Evolutionary conservation across 37 sponge, comb jelly and placozoan species (phyloP).

Genomic region (Chondrosia reniformis): DNA sequence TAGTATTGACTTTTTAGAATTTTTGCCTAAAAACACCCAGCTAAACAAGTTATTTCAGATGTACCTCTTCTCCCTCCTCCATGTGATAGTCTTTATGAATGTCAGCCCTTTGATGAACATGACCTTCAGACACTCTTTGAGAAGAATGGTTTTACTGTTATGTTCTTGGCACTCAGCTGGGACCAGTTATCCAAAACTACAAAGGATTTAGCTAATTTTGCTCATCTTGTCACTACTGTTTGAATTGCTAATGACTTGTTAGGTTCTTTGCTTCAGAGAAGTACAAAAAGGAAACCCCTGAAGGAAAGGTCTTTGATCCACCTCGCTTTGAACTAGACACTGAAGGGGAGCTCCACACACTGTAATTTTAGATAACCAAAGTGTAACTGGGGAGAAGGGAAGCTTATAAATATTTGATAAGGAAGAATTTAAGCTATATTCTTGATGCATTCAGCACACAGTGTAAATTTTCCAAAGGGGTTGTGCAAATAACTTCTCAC

Average conservation of each 20-base stretch:
- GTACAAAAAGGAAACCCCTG: constrained; percentile 77
- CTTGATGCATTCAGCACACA: too few species aligned
- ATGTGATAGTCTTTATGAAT: too few species aligned
- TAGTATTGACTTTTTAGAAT: too few species aligned
- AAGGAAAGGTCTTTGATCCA: constrained; percentile 67
- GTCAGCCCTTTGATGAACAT: too few species aligned
- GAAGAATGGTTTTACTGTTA: constrained; percentile 92
- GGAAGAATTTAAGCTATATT: constrained; percentile 81
- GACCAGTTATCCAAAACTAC: constrained; percentile 81
- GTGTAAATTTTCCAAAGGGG: too few species aligned
- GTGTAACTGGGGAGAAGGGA: constrained; percentile 41
- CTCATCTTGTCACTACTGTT: too few species aligned
- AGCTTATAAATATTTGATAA: constrained; percentile 33
- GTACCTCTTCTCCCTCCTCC: too few species aligned
- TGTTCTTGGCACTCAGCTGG: constrained; percentile 86
- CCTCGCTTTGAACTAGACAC: constrained; percentile 74
- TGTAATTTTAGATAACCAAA: constrained; percentile 46
- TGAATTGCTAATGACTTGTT: too few species aligned
- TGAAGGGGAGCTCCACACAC: constrained; percentile 35
- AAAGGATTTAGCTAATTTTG: too few species aligned
- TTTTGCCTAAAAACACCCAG: too few species aligned
- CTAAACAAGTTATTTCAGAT: too few species aligned
- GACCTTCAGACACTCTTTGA: constrained; percentile 66
- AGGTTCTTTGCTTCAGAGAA: constrained; percentile 91
- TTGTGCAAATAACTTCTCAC: background rate